Evolutionary conservation across 2,113 vertebrate genomes (phyloP), one percentile per base, ranked within the genome.

Genomic region (Melanerpes aurifrons): DNA sequence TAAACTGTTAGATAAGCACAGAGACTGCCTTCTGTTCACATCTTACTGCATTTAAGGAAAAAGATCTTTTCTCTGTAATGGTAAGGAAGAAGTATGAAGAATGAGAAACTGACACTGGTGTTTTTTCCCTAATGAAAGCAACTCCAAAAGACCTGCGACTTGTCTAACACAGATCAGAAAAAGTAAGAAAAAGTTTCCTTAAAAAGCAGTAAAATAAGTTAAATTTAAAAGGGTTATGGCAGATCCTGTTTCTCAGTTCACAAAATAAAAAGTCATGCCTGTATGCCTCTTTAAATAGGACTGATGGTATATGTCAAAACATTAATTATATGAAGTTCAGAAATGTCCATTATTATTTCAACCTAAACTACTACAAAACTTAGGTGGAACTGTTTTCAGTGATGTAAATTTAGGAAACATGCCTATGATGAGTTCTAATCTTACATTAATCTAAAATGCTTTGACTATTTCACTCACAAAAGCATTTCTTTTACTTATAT

Each of bases 211-310:
- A 57, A 91, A 72, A 53, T 40, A 58, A 54, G 24, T 72, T 72
- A 67, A 53, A 37, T 72, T 84, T 72, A 32, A 91, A 89, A 91
- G 58, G 56, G 47, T 85, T 59, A 85, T 93, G 69, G 21, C 47
- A 94, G 71, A 89, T 93, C n/a, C 37, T 78, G 70, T 93, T n/a
- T 82, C 79, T 79, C 14, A 35, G 67, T 92, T 90, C 29, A 66
- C n/a, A n/a, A n/a, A 91, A 85, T 84, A 77, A 53, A 64, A 75
- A 61, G 6, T 6, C 2, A 0, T 61, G 40, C 40, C 56, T 80
- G 12, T 82, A 40, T 37, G 31, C 66, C 43, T 82, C 64, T 68
- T 91, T 71, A 75, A 92, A 40, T 31, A 29, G 9, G 59, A 62
- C 47, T 81, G 45, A 16, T 58, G 70, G 43, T 83, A 31, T 57